phyloP scores from a whole-genome alignment of 2,113 vertebrate species.

The Rhineura floridana region DNA sequence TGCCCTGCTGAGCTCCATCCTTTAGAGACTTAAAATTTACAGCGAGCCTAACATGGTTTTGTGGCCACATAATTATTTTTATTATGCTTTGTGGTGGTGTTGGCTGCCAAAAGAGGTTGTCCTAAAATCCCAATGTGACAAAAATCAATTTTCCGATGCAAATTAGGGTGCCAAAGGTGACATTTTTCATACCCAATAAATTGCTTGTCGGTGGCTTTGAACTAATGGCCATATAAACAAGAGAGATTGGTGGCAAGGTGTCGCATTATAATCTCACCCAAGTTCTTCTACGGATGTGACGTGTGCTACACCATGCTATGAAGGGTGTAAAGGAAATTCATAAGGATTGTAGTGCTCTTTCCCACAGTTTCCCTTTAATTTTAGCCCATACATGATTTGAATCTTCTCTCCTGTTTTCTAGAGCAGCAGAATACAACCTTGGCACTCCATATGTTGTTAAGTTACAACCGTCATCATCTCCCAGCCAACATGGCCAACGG shows the following conservation, averaged over 20 bases:
- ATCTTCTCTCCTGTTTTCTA: not conserved
- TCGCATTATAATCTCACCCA: slow-evolving; percentile 58
- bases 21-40: slow-evolving; percentile 62
- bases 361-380: not conserved
- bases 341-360: not conserved
- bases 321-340: slow-evolving; percentile 23
- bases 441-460: not conserved
- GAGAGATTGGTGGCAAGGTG: slow-evolving; percentile 65
- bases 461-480: not conserved
- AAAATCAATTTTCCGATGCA: slow-evolving; percentile 82
- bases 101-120: slow-evolving; percentile 69
- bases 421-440: not conserved
- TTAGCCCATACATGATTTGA: not conserved
- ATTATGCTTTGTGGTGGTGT: slow-evolving; percentile 61
- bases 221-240: slow-evolving; percentile 75
- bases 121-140: slow-evolving; percentile 76
- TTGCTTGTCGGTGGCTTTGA: slow-evolving; percentile 78
- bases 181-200: slow-evolving; percentile 75
- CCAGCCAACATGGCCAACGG: too few species aligned
- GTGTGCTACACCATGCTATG: slow-evolving; percentile 14
- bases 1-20: slow-evolving; percentile 47
- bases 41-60: slow-evolving; percentile 59
- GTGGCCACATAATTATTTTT: slow-evolving; percentile 75
- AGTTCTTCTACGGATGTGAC: slow-evolving; percentile 51
- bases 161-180: slow-evolving; percentile 72